These are phyloP conservation scores for Psittacula echo DNA, from an alignment of 2,797 vertebrate genomes.

Conservation along the genomic window DNA sequence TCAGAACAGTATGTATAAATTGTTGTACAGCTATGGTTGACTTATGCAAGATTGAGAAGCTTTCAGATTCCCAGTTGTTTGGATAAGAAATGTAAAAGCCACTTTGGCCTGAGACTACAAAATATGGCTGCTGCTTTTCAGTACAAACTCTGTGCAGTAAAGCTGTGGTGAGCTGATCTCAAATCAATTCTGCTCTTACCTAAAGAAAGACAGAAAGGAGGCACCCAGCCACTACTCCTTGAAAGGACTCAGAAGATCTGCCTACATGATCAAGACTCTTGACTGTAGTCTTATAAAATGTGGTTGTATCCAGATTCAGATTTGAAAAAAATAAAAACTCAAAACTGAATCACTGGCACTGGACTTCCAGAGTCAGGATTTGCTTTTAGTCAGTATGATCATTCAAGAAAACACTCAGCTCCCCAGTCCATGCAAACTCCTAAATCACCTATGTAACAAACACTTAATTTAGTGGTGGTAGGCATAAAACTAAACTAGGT, in stretches of 20 bases:
- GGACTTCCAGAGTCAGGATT: background rate
- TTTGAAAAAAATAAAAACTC: background rate
- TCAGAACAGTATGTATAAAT: background rate
- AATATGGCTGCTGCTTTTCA: background rate
- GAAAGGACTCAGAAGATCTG: background rate
- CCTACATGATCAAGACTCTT: background rate
- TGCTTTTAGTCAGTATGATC: background rate
- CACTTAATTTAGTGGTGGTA: background rate
- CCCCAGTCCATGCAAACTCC: background rate
- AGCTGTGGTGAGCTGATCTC: background rate
- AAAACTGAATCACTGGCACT: background rate
- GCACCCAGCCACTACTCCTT: background rate
- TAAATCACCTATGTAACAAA: background rate
- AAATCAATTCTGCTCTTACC: background rate
- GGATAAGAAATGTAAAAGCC: background rate
- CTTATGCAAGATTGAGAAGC: background rate
- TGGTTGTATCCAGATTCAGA: background rate
- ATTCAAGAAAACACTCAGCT: background rate
- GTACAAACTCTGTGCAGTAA: background rate
- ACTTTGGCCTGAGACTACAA: background rate
- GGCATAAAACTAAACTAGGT: background rate
- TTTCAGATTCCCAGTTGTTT: background rate
- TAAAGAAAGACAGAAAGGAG: accelerated
- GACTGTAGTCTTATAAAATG: background rate
- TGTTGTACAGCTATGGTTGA: background rate